Conservation (phyloP, 2,113 vertebrate genomes). For the Dipodomys stephensi region DNA sequence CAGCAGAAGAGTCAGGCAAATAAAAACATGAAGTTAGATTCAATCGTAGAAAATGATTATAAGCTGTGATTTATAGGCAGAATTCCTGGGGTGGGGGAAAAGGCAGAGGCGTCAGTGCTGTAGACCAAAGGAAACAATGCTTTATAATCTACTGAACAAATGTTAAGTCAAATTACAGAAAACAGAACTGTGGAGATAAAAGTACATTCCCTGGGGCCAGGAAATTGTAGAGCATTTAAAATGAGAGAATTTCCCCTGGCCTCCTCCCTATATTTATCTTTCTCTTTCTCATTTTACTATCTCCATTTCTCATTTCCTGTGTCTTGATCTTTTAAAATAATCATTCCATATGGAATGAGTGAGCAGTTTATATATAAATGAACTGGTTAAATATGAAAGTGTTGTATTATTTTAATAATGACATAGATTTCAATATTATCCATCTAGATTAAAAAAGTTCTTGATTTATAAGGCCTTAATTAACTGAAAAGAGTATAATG, state of each 20-base stretch:
- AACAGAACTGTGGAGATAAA: slow-evolving; percentile 74
- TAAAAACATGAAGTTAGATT: slow-evolving; percentile 6
- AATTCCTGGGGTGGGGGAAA: slow-evolving; percentile 47
- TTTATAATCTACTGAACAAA: slow-evolving; percentile 74
- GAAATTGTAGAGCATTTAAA: slow-evolving; percentile 74
- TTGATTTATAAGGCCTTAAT: slow-evolving; percentile 39
- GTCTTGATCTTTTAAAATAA: slow-evolving; percentile 65
- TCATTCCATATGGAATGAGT: slow-evolving; percentile 50
- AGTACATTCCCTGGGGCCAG: slow-evolving; percentile 68
- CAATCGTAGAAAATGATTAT: not conserved
- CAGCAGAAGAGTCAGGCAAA: slow-evolving; percentile 42
- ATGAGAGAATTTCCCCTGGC: slow-evolving; percentile 64
- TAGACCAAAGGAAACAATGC: slow-evolving; percentile 64
- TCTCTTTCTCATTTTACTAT: slow-evolving; percentile 62
- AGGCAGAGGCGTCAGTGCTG: not conserved
- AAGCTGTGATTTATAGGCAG: slow-evolving; percentile 62
- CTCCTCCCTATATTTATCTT: slow-evolving; percentile 60
- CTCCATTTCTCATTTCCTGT: slow-evolving; percentile 73
- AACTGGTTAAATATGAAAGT: slow-evolving; percentile 57
- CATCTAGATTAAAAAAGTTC: not conserved
- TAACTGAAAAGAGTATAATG: slow-evolving; percentile 15
- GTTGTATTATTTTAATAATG: slow-evolving; percentile 28
- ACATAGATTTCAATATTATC: not conserved
- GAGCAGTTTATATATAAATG: slow-evolving; percentile 28
- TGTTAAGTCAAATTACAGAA: slow-evolving; percentile 76